Conservation (phyloP, 2,888 invertebrate species). For the Drosophila anomalata region DNA sequence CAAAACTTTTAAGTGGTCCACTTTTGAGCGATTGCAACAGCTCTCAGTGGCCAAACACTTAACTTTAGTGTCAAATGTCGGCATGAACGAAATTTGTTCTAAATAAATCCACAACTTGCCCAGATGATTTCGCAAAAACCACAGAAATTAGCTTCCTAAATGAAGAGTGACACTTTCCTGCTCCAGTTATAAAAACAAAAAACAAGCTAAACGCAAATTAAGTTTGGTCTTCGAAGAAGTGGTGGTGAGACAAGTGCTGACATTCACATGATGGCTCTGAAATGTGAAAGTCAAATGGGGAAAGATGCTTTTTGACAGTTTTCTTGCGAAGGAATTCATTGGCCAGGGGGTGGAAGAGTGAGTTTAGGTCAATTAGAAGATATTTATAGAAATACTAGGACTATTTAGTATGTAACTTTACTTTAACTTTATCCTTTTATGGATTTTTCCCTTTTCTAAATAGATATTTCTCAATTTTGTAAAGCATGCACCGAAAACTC, state of each 20-base stretch:
- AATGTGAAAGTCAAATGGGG: slow-evolving; percentile 59
- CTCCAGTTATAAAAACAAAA: slow-evolving; percentile 12
- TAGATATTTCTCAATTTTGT: slow-evolving; percentile 23
- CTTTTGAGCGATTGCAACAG: slow-evolving; percentile 71
- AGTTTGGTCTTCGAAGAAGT: slow-evolving; percentile 16
- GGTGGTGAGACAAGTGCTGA: slow-evolving; percentile 52
- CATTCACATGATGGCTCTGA: slow-evolving; percentile 56
- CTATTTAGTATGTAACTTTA: no score
- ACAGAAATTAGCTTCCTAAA: slow-evolving; percentile 62
- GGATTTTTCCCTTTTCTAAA: slow-evolving; percentile 1
- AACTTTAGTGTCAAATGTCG: slow-evolving; percentile 64
- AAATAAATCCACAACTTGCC: slow-evolving; percentile 15
- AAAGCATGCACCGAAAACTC: slow-evolving; percentile 48
- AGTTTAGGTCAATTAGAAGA: neutral
- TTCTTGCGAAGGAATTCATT: neutral
- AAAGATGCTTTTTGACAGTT: slow-evolving; percentile 36
- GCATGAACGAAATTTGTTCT: slow-evolving; percentile 19
- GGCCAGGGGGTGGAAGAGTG: neutral
- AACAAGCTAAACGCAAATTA: slow-evolving; percentile 47
- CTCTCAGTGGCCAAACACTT: slow-evolving; percentile 52
- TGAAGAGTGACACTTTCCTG: slow-evolving; percentile 71
- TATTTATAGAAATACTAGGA: no score
- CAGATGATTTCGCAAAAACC: slow-evolving; percentile 35
- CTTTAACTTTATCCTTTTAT: neutral
- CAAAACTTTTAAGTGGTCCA: slow-evolving; percentile 70